Percentiles rank a stretch among this genome's conserved stretches.
These are phyloP conservation scores for Amphiura filiformis DNA, from an alignment of 35 echinoderm and acorn worm genomes.

Conservation along the genomic window DNA sequence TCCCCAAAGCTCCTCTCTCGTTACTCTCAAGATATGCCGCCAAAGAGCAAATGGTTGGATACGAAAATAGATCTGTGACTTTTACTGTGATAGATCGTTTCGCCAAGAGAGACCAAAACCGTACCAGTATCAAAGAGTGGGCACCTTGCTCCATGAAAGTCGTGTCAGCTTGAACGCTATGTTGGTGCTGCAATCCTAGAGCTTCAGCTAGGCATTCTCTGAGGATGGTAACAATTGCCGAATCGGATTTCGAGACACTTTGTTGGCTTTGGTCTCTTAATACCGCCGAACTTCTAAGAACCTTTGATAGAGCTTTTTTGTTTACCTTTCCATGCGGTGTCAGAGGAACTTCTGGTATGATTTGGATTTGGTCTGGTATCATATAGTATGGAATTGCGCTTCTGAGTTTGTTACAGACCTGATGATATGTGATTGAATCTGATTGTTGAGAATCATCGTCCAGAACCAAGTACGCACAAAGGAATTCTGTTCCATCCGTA, in stretches of 20 bases:
- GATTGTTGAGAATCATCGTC: neutral
- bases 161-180: neutral
- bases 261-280: neutral
- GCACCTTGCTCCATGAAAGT: conserved; percentile 15
- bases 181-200: neutral
- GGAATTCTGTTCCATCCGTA: neutral
- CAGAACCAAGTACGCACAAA: conserved; percentile 2
- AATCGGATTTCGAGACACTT: neutral
- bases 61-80: conserved; percentile 12
- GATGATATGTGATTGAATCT: neutral
- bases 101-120: neutral
- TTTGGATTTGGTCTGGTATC: conserved; percentile 7
- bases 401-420: neutral
- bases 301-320: conserved; percentile 1
- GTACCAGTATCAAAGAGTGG: conserved; percentile 14
- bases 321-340: conserved; percentile 7
- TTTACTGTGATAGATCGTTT: neutral
- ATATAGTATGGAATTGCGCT: conserved; percentile 14
- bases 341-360: conserved; percentile 5
- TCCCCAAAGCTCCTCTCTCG: neutral
- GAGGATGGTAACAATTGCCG: neutral
- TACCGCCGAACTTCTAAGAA: neutral
- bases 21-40: neutral
- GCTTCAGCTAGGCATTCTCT: neutral
- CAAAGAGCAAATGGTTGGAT: conserved; percentile 4